phyloP scores from a whole-genome alignment of 1,140 invertebrate genomes.

The Cotesia typhae region DNA sequence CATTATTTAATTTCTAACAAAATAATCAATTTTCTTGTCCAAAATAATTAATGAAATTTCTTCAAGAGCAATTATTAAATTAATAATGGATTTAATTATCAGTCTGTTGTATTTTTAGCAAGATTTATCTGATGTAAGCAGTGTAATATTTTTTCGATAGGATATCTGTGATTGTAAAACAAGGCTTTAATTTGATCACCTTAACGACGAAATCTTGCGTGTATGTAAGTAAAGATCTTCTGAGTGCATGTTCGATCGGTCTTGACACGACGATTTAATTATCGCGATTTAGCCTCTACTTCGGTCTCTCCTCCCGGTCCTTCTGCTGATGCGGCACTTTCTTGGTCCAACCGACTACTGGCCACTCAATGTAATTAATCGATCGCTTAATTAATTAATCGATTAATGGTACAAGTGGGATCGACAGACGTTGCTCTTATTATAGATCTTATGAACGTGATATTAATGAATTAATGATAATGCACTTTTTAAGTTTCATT shows the following conservation, averaged over 20 bases:
- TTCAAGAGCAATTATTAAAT: no score
- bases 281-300: conserved; percentile 32
- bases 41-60: no score
- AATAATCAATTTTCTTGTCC: no score
- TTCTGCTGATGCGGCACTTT: conserved; percentile 21
- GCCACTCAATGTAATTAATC: conserved; percentile 51
- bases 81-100: no score
- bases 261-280: conserved; percentile 56
- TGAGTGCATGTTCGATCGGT: conserved; percentile 48
- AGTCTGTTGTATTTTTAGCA: no score
- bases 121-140: no score
- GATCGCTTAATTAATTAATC: conserved; percentile 55
- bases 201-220: conserved; percentile 56
- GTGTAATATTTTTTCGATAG: neutral
- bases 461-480: conserved; percentile 19
- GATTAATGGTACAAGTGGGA: conserved; percentile 45
- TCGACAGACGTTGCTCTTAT: conserved; percentile 35
- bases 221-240: conserved; percentile 41
- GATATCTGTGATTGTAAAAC: neutral
- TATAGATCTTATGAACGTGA: neutral
- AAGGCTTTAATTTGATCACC: conserved; percentile 40
- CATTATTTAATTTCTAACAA: no score
- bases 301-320: neutral
- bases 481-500: conserved; percentile 11
- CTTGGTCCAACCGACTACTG: conserved; percentile 19